Percentiles rank a stretch among this genome's conserved stretches.
Evolutionary conservation across 2,888 invertebrate genomes (phyloP).

Genomic region (Agrotis puta): DNA sequence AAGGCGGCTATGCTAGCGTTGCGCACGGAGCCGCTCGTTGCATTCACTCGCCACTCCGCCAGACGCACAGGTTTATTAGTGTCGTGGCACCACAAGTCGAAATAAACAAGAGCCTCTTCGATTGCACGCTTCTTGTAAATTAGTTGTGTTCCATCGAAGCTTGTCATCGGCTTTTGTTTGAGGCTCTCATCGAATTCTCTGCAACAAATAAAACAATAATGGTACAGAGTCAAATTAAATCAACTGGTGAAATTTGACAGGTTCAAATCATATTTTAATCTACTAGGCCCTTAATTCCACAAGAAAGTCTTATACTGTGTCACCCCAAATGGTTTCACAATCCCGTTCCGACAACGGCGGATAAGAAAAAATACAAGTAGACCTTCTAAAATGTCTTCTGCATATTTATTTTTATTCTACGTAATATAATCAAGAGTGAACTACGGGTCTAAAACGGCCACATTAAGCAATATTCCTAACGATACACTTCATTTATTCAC

Average conservation of each 20-base stretch:
- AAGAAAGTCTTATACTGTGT: neutral
- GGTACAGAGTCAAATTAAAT: neutral
- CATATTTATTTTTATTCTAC: neutral
- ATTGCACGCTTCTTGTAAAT: slow-evolving; percentile 23
- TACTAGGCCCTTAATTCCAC: neutral
- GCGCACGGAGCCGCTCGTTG: slow-evolving; percentile 5
- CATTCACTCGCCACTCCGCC: slow-evolving; percentile 44
- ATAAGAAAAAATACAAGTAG: too few species aligned
- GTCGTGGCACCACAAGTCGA: slow-evolving; percentile 29
- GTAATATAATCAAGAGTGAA: neutral
- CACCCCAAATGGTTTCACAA: neutral
- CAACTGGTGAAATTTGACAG: neutral
- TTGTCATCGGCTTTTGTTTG: slow-evolving; percentile 2
- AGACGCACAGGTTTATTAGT: neutral
- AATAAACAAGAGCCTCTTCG: slow-evolving; percentile 38
- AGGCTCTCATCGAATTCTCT: slow-evolving; percentile 34
- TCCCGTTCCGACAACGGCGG: neutral
- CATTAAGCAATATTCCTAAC: too few species aligned
- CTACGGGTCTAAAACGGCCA: too few species aligned
- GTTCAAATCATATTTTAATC: neutral
- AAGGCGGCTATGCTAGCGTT: slow-evolving; percentile 6
- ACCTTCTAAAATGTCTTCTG: neutral
- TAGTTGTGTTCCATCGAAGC: slow-evolving; percentile 15
- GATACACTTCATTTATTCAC: too few species aligned
- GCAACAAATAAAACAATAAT: slow-evolving; percentile 8